These are phyloP conservation scores for Andrena praecox DNA, from an alignment of 2,888 invertebrate species.

Conservation along the genomic window DNA sequence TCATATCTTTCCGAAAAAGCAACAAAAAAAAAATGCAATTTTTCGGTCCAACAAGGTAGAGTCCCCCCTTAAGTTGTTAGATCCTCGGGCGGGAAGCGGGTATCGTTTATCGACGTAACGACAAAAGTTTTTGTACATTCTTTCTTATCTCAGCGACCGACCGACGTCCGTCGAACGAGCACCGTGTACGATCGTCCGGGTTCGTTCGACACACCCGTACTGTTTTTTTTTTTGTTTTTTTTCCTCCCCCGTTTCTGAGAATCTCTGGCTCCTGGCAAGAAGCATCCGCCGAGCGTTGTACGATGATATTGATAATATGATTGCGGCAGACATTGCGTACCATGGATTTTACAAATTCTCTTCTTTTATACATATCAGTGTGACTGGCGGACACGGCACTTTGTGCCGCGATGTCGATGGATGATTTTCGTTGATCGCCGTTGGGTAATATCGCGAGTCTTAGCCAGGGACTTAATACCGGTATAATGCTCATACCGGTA, in stretches of 20 bases:
- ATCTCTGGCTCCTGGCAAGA: slow-evolving; percentile 22
- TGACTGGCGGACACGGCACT: neutral
- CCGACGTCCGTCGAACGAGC: slow-evolving; percentile 49
- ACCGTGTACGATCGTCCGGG: slow-evolving; percentile 29
- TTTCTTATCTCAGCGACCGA: slow-evolving; percentile 70
- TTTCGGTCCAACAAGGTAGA: too few relatives aligned
- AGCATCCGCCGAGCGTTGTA: too few relatives aligned
- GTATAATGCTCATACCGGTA: too few relatives aligned
- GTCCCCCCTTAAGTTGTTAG: too few relatives aligned
- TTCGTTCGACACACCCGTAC: slow-evolving; percentile 39
- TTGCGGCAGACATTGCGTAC: too few relatives aligned
- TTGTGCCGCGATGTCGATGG: neutral
- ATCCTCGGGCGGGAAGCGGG: slow-evolving; percentile 55
- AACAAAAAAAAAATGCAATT: too few relatives aligned
- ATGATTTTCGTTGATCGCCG: neutral
- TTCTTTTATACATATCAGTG: neutral
- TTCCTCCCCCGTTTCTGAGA: neutral
- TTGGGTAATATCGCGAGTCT: neutral
- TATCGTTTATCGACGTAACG: slow-evolving; percentile 55
- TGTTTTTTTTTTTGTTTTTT: slow-evolving; percentile 9
- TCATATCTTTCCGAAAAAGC: too few relatives aligned
- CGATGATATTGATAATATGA: too few relatives aligned
- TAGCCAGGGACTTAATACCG: too few relatives aligned
- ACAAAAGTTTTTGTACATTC: slow-evolving; percentile 77
- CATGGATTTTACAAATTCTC: neutral